Conservation (phyloP, 2,797 vertebrate genomes). For the Amblyraja radiata region DNA sequence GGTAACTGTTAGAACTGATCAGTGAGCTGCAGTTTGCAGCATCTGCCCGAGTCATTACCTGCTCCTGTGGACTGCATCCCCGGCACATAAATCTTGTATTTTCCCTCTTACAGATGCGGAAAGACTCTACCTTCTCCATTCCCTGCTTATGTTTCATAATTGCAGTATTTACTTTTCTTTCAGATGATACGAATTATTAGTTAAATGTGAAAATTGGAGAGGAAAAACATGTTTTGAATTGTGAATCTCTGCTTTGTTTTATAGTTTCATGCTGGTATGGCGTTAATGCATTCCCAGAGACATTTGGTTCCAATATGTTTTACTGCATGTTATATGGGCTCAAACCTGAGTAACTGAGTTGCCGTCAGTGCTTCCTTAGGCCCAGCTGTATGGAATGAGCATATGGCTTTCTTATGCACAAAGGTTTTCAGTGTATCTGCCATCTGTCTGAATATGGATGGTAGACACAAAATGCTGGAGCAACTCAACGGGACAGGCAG, state of each 20-base stretch:
- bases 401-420: neutral
- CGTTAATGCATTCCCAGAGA: neutral
- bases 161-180: conserved; percentile 10
- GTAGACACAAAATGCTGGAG: too few species aligned
- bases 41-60: neutral
- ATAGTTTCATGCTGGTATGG: neutral
- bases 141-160: neutral
- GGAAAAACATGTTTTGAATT: neutral
- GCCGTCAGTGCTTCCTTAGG: neutral
- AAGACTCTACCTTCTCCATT: neutral
- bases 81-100: neutral
- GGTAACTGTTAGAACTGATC: neutral
- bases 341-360: neutral
- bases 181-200: neutral
- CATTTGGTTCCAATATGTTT: neutral
- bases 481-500: too few species aligned
- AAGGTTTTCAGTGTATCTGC: neutral
- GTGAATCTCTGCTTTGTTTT: neutral
- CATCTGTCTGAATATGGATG: neutral
- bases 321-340: neutral
- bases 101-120: conserved; percentile 3
- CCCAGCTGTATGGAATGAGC: neutral
- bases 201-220: neutral
- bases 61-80: too few species aligned
- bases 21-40: neutral